Percentiles rank a stretch among this genome's conserved stretches.
Conservation (phyloP, 2,113 vertebrate species). For the Ciconia boyciana region DNA sequence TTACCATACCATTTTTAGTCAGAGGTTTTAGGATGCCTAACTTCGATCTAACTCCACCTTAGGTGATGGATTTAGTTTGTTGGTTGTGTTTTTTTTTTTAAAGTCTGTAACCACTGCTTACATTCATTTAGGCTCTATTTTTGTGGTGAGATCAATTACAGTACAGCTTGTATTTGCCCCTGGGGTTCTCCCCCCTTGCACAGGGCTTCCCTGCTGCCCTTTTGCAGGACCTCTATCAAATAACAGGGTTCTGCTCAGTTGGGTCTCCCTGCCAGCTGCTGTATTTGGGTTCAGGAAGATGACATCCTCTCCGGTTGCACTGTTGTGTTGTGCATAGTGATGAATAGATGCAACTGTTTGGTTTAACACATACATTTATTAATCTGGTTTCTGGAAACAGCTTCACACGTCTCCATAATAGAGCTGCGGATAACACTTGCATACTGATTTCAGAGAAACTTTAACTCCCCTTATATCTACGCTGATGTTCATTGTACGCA, state of each 20-base stretch:
- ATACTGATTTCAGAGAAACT: not conserved
- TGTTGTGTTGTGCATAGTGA: not conserved
- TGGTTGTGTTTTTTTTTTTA: not conserved
- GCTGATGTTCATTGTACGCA: not conserved
- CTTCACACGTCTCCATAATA: not conserved
- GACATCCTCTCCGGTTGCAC: not conserved
- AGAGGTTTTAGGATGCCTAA: not conserved
- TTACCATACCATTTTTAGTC: not conserved
- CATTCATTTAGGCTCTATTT: not conserved
- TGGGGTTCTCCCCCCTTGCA: not conserved
- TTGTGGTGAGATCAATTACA: not conserved
- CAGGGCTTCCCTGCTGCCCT: not conserved
- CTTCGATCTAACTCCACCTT: not conserved
- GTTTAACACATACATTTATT: not conserved
- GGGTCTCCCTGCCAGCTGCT: not conserved
- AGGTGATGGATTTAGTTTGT: not conserved
- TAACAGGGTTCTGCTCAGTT: not conserved
- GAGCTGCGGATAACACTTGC: not conserved
- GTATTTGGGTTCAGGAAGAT: not conserved
- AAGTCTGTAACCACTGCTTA: not conserved
- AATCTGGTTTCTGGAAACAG: not conserved
- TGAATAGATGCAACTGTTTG: not conserved
- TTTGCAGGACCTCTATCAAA: not conserved
- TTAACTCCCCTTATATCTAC: not conserved
- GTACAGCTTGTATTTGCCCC: not conserved